Base-by-base conservation (phyloP, 2,888 invertebrate species). In the Eurois occulta region DNA sequence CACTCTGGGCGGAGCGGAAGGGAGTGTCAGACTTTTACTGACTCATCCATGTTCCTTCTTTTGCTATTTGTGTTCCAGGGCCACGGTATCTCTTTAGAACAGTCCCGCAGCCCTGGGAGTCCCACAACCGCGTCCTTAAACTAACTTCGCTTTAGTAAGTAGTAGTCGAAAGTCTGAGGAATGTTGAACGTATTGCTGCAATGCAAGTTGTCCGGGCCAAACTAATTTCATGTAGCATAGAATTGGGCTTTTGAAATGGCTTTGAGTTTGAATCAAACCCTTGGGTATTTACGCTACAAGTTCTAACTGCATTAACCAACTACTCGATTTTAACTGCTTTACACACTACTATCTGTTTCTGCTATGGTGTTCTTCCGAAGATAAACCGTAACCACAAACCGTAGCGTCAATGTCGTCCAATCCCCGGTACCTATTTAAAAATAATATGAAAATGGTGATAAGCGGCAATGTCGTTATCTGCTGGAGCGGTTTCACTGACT, bases 71-170 rank as follows among this genome's bases (percentile, higher is more conserved):
- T n/a, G n/a, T n/a, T n/a, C n/a, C n/a, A n/a, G n/a, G n/a, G n/a
- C n/a, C n/a, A n/a, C n/a, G n/a, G n/a, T n/a, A n/a, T n/a, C n/a
- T n/a, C n/a, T n/a, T n/a, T n/a, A n/a, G n/a, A n/a, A n/a, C n/a
- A n/a, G n/a, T n/a, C n/a, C n/a, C n/a, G n/a, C n/a, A n/a, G n/a
- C n/a, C n/a, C n/a, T n/a, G n/a, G n/a, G n/a, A n/a, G n/a, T n/a
- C n/a, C n/a, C n/a, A n/a, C n/a, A n/a, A n/a, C 65, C 65, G 10
- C n/a, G 4, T 65, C 65, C n/a, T 65, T 41, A 65, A 28, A 87
- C 85, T 75, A 85, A 85, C 41, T 84, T 75, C 55, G 18, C 35
- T 48, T 52, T 62, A 62, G 68, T 73, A 73, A 64, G 58, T 62
- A 58, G 77, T 52, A 64, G 60, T 60, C 13, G 24, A 52, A 68